Evolutionary conservation across 2,888 invertebrate species (phyloP).

Genomic region (Aromia moschata): DNA sequence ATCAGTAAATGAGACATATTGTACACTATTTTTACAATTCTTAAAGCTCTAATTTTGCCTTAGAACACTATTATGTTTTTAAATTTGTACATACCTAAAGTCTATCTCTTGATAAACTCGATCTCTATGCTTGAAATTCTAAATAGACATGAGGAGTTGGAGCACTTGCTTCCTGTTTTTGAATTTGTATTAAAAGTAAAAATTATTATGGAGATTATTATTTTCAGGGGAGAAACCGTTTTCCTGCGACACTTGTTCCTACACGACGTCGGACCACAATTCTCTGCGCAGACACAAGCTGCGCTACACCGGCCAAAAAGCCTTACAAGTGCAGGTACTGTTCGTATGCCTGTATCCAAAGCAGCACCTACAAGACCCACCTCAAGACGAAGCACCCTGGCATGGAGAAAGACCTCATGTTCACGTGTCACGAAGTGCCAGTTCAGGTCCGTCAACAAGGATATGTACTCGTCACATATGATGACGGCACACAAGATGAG

Average conservation of each 20-base stretch:
- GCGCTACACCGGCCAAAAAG: conserved; percentile 77
- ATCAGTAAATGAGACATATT: too few species aligned
- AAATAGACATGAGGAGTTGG: too few species aligned
- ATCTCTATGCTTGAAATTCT: too few species aligned
- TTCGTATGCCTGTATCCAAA: conserved; percentile 82
- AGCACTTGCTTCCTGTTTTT: too few species aligned
- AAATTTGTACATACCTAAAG: too few species aligned
- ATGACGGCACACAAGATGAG: conserved; percentile 65
- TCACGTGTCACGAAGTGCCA: conserved; percentile 70
- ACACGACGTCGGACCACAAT: conserved; percentile 82
- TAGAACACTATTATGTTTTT: too few species aligned
- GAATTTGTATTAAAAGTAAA: too few species aligned
- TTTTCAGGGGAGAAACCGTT: conserved; percentile 79
- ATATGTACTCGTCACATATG: conserved; percentile 68
- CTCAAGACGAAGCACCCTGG: conserved; percentile 82
- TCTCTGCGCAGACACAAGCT: conserved; percentile 81
- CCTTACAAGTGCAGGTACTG: conserved; percentile 84
- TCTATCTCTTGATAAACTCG: too few species aligned
- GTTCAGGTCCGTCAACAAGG: conserved; percentile 73
- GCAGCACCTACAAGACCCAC: conserved; percentile 80
- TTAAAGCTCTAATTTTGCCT: too few species aligned
- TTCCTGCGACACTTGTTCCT: conserved; percentile 77
- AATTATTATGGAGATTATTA: too few species aligned
- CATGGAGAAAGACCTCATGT: conserved; percentile 69
- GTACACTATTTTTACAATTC: too few species aligned